A percentile compares a stretch with the other conserved stretches of the same genome.
Evolutionary conservation across 92 coral and sea anemone genomes (phyloP).

Genomic region (Micromussa lordhowensis): DNA sequence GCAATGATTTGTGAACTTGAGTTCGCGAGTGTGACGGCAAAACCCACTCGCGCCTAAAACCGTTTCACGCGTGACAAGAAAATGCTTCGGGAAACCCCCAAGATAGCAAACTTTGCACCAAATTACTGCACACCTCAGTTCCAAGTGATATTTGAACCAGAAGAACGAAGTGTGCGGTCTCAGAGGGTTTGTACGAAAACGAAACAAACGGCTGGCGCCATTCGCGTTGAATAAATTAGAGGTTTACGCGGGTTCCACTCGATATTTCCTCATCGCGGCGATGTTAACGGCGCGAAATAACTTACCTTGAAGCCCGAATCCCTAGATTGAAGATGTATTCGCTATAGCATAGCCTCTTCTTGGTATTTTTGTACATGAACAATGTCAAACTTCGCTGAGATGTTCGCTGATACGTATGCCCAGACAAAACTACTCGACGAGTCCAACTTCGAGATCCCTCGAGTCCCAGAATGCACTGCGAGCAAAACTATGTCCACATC

Average conservation of each 20-base stretch:
- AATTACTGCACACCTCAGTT: background rate
- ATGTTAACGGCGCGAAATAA: conserved; percentile 22
- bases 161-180: background rate
- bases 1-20: background rate
- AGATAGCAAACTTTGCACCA: background rate
- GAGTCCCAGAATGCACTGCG: conserved; percentile 51
- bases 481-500: background rate
- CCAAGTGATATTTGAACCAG: background rate
- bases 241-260: conserved; percentile 54
- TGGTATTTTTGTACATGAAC: background rate
- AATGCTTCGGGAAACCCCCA: background rate
- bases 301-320: conserved; percentile 20
- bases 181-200: conserved; percentile 12
- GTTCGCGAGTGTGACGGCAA: conserved; percentile 27
- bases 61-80: conserved; percentile 33
- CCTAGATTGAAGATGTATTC: background rate
- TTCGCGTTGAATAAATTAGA: conserved; percentile 54
- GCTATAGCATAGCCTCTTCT: background rate
- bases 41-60: conserved; percentile 43
- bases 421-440: conserved; percentile 36
- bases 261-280: conserved; percentile 48
- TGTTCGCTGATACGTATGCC: background rate
- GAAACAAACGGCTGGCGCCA: conserved; percentile 54
- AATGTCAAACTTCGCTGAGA: conserved; percentile 3
- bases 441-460: conserved; percentile 53